Evolutionary conservation across 2,888 invertebrate genomes (phyloP).

Genomic region (Protodeltote pygarga): DNA sequence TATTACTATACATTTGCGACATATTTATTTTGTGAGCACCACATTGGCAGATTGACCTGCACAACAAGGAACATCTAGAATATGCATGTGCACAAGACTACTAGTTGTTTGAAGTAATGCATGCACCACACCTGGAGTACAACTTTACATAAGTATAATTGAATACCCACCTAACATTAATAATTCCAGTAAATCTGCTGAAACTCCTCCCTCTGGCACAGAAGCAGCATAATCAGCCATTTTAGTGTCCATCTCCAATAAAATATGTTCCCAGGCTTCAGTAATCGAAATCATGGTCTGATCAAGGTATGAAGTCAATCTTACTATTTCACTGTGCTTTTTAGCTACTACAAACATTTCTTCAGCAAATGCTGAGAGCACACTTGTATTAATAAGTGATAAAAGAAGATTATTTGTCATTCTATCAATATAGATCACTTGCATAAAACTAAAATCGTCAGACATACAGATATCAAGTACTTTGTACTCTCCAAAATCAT

Average conservation of each 20-base stretch:
- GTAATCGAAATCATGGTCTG: conserved; percentile 93
- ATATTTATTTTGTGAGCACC: too few species aligned
- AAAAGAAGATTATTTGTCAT: conserved; percentile 77
- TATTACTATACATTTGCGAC: too few species aligned
- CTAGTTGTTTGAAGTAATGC: too few species aligned
- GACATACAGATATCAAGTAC: conserved; percentile 90
- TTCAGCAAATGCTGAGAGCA: conserved; percentile 88
- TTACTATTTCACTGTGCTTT: conserved; percentile 91
- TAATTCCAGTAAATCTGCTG: conserved; percentile 96
- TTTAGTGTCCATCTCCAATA: conserved; percentile 97
- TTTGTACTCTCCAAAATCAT: conserved; percentile 86
- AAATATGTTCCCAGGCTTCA: conserved; percentile 97
- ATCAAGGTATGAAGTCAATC: conserved; percentile 90
- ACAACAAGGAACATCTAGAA: too few species aligned
- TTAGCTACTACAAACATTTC: conserved; percentile 91
- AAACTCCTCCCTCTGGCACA: conserved; percentile 93
- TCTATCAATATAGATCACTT: conserved; percentile 87
- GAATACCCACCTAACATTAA: conserved; percentile 91
- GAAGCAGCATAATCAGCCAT: conserved; percentile 94
- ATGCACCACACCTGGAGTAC: too few species aligned
- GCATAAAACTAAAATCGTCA: conserved; percentile 90
- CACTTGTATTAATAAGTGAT: conserved; percentile 86
- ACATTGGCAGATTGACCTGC: too few species aligned
- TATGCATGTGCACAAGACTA: too few species aligned
- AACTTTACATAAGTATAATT: background rate